phyloP scores from a whole-genome alignment of 1,140 invertebrate genomes.

The Drosophila dunni region DNA sequence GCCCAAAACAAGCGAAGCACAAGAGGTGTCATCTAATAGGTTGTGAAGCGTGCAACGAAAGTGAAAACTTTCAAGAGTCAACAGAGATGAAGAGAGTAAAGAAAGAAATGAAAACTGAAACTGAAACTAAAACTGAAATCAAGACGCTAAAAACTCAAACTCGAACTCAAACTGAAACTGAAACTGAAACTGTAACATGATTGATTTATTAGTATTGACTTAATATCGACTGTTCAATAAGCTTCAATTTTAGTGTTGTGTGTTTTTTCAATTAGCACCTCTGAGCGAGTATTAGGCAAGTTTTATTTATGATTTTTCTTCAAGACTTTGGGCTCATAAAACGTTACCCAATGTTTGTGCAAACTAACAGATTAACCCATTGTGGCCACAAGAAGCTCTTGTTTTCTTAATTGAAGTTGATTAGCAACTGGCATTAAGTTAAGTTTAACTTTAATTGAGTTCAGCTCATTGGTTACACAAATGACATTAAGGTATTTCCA shows the following conservation, averaged over 20 bases:
- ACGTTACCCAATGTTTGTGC: slow-evolving; percentile 8
- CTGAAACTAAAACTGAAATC: slow-evolving; percentile 7
- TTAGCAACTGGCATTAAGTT: slow-evolving; percentile 11
- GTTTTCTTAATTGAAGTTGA: slow-evolving; percentile 5
- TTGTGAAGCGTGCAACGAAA: slow-evolving; percentile 28
- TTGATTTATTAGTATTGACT: slow-evolving; percentile 24
- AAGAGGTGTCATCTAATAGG: slow-evolving; percentile 21
- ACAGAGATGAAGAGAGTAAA: background rate
- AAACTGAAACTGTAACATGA: slow-evolving; percentile 8
- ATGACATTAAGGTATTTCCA: background rate
- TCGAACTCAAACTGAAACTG: slow-evolving; percentile 3
- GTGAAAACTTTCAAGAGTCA: slow-evolving; percentile 38
- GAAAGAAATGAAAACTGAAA: slow-evolving; percentile 10
- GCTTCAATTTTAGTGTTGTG: slow-evolving; percentile 39
- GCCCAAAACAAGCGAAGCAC: background rate
- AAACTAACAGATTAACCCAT: background rate
- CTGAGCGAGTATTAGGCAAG: slow-evolving; percentile 25
- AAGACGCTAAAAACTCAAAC: background rate
- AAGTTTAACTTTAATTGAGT: background rate
- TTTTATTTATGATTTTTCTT: background rate
- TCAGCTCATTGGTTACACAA: background rate
- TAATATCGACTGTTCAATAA: background rate
- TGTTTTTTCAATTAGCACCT: slow-evolving; percentile 45
- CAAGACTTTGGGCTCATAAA: background rate
- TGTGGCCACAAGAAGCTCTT: slow-evolving; percentile 21